These are phyloP conservation scores for Calephelis virginiensis DNA, from an alignment of 1,140 invertebrate genomes.

Conservation along the genomic window DNA sequence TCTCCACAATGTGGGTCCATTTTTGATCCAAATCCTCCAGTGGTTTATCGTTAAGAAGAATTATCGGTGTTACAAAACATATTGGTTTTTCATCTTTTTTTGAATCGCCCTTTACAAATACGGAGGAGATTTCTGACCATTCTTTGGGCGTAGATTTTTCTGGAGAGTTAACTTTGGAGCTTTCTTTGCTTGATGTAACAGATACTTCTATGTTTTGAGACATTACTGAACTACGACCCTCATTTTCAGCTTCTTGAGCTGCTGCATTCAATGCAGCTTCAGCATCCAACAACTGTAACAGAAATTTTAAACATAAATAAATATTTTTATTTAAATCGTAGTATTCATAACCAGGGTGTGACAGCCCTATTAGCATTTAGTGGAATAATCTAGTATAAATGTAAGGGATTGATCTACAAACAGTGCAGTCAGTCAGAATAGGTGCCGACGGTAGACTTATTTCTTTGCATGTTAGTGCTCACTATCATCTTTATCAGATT, in stretches of 20 bases:
- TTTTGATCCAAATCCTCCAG: constrained; percentile 62
- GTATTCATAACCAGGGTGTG: too few relatives aligned
- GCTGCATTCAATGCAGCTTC: constrained; percentile 52
- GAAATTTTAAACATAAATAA: constrained; percentile 4
- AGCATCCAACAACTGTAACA: constrained; percentile 50
- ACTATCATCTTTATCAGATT: too few relatives aligned
- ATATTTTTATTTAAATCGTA: too few relatives aligned
- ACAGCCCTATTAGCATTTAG: too few relatives aligned
- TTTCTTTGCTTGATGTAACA: constrained; percentile 47
- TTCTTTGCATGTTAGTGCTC: too few relatives aligned
- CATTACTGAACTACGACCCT: constrained; percentile 39
- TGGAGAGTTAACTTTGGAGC: constrained; percentile 38
- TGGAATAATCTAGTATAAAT: too few relatives aligned
- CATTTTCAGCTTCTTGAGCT: constrained; percentile 36
- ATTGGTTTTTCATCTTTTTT: constrained; percentile 37
- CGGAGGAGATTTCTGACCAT: constrained; percentile 41
- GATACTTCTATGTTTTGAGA: constrained; percentile 50
- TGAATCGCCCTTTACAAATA: constrained; percentile 39
- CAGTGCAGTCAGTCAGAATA: too few relatives aligned
- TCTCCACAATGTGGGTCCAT: constrained; percentile 54
- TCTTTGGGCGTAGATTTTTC: constrained; percentile 38
- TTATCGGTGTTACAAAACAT: constrained; percentile 58
- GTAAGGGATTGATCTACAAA: too few relatives aligned
- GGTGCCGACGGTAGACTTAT: too few relatives aligned
- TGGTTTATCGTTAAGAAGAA: constrained; percentile 60